A percentile compares a stretch with the other conserved stretches of the same genome.
Evolutionary conservation across 2,113 vertebrate genomes (phyloP).

Genomic region (Strix uralensis): DNA sequence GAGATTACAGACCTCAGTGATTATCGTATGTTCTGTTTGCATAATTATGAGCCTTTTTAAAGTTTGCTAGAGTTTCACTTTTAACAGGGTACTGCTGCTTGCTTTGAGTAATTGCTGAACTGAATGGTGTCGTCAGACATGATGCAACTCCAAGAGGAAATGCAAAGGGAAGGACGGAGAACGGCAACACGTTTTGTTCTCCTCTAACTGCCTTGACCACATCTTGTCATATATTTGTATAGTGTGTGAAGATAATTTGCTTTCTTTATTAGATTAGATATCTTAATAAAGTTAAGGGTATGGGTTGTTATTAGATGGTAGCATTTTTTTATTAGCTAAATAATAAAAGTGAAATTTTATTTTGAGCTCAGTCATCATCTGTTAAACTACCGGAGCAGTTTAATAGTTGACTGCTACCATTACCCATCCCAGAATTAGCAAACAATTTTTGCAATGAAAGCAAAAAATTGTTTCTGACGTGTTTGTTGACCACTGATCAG

Average conservation of each 20-base stretch:
- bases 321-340: neutral
- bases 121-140: neutral
- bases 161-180: neutral
- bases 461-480: neutral
- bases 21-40: neutral
- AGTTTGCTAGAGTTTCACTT: neutral
- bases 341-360: neutral
- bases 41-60: neutral
- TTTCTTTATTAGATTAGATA: neutral
- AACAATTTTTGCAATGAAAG: neutral
- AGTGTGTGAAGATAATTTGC: neutral
- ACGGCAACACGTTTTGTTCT: neutral
- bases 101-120: neutral
- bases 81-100: neutral
- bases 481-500: neutral
- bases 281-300: neutral
- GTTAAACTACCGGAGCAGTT: neutral
- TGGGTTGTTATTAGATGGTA: neutral
- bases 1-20: neutral
- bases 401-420: neutral
- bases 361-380: neutral
- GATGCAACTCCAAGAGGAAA: neutral
- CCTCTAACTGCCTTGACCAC: neutral
- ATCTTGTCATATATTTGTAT: neutral
- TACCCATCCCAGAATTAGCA: neutral